Conservation (phyloP, 2,888 invertebrate genomes). For the Diloba caeruleocephala region DNA sequence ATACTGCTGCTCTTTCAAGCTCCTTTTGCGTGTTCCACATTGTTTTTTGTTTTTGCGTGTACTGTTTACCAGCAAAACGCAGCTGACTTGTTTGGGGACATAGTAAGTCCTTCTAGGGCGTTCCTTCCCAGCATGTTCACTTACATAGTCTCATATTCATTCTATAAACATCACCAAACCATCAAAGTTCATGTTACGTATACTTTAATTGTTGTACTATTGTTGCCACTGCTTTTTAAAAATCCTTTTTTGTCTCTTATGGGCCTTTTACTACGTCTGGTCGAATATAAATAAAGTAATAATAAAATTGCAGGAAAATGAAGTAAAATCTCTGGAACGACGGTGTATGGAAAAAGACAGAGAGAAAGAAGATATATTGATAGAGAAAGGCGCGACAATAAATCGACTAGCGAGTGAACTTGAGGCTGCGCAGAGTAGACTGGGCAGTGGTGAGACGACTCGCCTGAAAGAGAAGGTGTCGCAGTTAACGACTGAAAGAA, state of each 20-base stretch:
- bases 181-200: too few species aligned
- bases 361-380: conserved; percentile 89
- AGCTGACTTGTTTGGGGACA: too few species aligned
- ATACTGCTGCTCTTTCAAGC: too few species aligned
- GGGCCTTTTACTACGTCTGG: not conserved
- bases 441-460: conserved; percentile 75
- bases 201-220: too few species aligned
- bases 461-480: conserved; percentile 81
- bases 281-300: not conserved
- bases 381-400: conserved; percentile 90
- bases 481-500: conserved; percentile 83
- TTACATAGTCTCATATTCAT: too few species aligned
- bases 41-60: too few species aligned
- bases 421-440: conserved; percentile 89
- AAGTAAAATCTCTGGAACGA: conserved; percentile 86
- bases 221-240: too few species aligned
- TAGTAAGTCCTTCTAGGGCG: too few species aligned
- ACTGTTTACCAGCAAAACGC: too few species aligned
- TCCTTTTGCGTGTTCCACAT: too few species aligned
- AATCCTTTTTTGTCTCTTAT: not conserved
- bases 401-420: conserved; percentile 90
- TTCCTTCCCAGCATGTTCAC: too few species aligned
- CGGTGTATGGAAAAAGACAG: conserved; percentile 88
- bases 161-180: too few species aligned
- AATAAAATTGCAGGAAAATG: conserved; percentile 74